Conservation (phyloP, 2,888 invertebrate species). For the Xanthostigma xanthostigma region DNA sequence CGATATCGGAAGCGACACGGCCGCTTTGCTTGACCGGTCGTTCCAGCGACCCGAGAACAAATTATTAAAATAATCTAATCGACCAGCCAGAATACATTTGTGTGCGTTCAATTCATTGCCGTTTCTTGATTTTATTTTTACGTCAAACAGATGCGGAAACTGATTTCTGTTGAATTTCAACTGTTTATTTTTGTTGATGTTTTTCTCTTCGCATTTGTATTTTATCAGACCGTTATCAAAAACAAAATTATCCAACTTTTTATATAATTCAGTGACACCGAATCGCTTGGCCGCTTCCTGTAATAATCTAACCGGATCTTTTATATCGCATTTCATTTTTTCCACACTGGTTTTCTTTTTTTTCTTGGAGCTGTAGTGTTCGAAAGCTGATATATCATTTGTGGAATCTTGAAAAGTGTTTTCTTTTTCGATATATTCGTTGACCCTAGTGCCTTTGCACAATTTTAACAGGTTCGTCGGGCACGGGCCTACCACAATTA, state of each 20-base stretch:
- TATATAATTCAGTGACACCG: conserved; percentile 34
- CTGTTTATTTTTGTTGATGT: conserved; percentile 11
- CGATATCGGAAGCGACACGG: conserved; percentile 43
- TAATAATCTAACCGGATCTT: conserved; percentile 39
- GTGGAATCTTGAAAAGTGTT: conserved; percentile 6
- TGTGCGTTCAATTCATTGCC: conserved; percentile 44
- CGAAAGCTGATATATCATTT: conserved; percentile 34
- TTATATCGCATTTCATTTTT: conserved; percentile 16
- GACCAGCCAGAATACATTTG: conserved; percentile 63
- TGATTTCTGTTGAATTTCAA: conserved; percentile 12
- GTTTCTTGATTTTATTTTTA: conserved; percentile 24
- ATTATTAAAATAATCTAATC: conserved; percentile 73
- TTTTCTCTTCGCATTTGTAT: conserved; percentile 10
- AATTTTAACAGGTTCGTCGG: conserved; percentile 17
- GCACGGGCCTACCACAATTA: conserved; percentile 37
- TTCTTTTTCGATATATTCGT: conserved; percentile 6
- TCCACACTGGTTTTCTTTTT: conserved; percentile 13
- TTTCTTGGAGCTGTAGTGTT: conserved; percentile 28
- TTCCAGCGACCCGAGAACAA: conserved; percentile 72
- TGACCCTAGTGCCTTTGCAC: conserved; percentile 13
- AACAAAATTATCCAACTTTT: conserved; percentile 32
- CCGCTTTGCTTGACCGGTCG: conserved; percentile 45
- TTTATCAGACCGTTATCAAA: conserved; percentile 13
- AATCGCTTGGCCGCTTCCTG: conserved; percentile 39
- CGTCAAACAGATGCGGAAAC: conserved; percentile 24